phyloP scores from a whole-genome alignment of 2,888 invertebrate species.

The Syrista parreyssii region DNA sequence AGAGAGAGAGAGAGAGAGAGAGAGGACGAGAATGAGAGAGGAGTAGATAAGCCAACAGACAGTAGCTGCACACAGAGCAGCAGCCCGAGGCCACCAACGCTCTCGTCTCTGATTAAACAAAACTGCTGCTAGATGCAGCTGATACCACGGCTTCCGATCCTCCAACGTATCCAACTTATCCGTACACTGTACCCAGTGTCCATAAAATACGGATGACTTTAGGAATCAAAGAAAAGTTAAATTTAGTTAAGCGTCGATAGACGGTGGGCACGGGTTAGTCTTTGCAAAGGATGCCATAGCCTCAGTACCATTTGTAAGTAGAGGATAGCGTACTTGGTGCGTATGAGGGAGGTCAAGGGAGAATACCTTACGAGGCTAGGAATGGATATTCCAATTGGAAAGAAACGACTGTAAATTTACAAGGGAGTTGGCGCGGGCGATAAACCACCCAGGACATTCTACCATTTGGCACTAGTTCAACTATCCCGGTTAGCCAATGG shows the following conservation, averaged over 20 bases:
- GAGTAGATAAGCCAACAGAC: conserved; percentile 43
- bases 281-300: neutral
- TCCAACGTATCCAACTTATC: neutral
- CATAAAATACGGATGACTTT: neutral
- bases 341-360: neutral
- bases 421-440: neutral
- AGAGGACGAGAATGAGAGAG: neutral
- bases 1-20: too few relatives aligned
- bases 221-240: neutral
- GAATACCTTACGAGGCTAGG: neutral
- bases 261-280: neutral
- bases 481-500: neutral
- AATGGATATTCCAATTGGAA: neutral
- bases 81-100: conserved; percentile 11
- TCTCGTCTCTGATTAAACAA: conserved; percentile 44
- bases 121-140: conserved; percentile 35
- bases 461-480: neutral
- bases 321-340: neutral
- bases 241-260: neutral
- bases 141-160: conserved; percentile 16
- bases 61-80: conserved; percentile 16
- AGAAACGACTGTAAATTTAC: neutral
- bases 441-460: neutral
- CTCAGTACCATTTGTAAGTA: neutral
- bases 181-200: neutral